Evolutionary conservation across 2,888 invertebrate species (phyloP), one percentile per base, ranked within the genome.

Genomic region (Zygogramma bicolorata): DNA sequence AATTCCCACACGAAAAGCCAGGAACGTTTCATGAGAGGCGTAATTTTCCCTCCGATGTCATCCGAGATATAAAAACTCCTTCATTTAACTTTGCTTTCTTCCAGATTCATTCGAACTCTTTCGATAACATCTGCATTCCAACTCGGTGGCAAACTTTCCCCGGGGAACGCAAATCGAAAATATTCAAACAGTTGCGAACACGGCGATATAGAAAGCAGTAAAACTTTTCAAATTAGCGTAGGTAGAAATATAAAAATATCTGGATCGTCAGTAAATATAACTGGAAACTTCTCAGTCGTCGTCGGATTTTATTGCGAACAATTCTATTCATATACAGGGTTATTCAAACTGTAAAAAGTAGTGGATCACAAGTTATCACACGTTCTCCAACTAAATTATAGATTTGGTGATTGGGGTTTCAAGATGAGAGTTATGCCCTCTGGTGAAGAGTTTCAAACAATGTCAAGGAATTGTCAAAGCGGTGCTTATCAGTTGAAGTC

Each of bases 191-290:
- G 27, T 67, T 20, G 46, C 27, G 46, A 59, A 67, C 27, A 67
- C 59, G 42, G 15, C 58, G 59, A 58, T 66, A 66, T 66, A 53
- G 34, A 66, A 20, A 59, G 20, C 10, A 27, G 20, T 20, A 25
- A 66, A 67, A 67, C 67, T 67, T 67, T 67, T 67, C 67, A 59
- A 67, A 67, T 67, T 67, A 67, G 59, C 59, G 42, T 67, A 67
- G 67, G 67, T 67, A 67, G 34, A 40, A 67, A 67, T 67, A 42
- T 67, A 67, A 67, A 59, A 34, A 67, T 67, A 67, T 67, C 67
- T 67, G 20, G 57, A 67, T 67, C 67, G 59, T 58, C 67, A 67
- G 67, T 67, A 67, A 67, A 67, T 67, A 67, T 67, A 59, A 67
- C 67, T 42, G 58, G 34, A 67, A 67, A 67, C 42, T 67, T 67